Evolutionary conservation across 2,113 vertebrate genomes (phyloP), one percentile per base, ranked within the genome.

Genomic region (Vulpes vulpes): DNA sequence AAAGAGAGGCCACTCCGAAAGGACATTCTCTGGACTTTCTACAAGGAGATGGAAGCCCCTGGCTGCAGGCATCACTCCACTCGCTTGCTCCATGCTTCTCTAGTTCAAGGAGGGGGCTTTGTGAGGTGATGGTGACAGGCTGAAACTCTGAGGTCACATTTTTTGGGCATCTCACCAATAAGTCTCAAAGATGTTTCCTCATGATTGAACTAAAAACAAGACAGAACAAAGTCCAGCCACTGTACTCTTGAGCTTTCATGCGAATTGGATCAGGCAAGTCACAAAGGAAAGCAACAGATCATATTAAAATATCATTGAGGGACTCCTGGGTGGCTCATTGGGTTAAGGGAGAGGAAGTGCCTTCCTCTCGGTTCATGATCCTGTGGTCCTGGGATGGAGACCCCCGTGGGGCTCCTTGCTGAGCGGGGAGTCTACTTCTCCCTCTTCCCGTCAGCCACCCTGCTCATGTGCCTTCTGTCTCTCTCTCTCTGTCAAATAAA

Each of bases 61-160:
- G 20, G 49, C 14, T 14, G 0, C 10, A 7, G 38, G n/a, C 2
- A 7, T 8, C 23, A 16, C 35, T 65, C 1, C 30, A 0, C 2
- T 22, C 12, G 20, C 1, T 30, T 51, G 10, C 11, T 73, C n/a
- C 2, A 2, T 16, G 17, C 10, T 14, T 65, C 81, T 81, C 55
- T 17, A 23, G 57, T 35, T 91, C 51, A 79, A 84, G 81, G 69
- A 83, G 23, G 35, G 10, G 49, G 11, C 60, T 86, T 65, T 43
- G 8, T 30, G 35, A n/a, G 14, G 16, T 35, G 51, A 27, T 1
- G 1, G 3, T 32, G 67, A 86, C 3, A 27, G 53, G 20, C n/a
- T 90, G 76, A 86, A 93, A 71, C 4, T 55, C 15, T 11, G 49
- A 78, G 55, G 25, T 78, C 95, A 62, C 53, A 89, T 89, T 73